These are phyloP conservation scores for Polyommatus icarus DNA, from an alignment of 2,888 invertebrate genomes.

Conservation along the genomic window DNA sequence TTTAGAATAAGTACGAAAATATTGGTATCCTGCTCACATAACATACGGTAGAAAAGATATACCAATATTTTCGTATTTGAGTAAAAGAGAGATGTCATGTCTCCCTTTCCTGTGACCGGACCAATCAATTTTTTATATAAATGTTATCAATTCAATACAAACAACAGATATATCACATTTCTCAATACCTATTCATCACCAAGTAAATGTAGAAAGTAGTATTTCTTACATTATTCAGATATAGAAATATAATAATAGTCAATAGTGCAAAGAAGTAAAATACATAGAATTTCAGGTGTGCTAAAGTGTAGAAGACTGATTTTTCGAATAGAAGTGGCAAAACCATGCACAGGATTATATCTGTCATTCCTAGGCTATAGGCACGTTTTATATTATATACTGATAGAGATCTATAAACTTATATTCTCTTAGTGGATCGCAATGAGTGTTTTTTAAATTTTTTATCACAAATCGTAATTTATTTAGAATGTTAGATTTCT, in stretches of 20 bases:
- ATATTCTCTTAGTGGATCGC: slow-evolving; percentile 9
- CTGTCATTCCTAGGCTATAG: slow-evolving; percentile 42
- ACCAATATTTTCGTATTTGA: neutral
- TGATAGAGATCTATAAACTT: slow-evolving; percentile 37
- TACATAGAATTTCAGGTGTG: slow-evolving; percentile 47
- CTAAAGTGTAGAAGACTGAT: slow-evolving; percentile 76
- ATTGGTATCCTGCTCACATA: neutral
- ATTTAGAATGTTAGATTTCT: slow-evolving; percentile 54
- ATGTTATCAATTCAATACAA: neutral
- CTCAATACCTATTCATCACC: neutral
- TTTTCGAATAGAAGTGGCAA: slow-evolving; percentile 55
- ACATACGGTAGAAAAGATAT: too few relatives aligned
- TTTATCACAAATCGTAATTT: slow-evolving; percentile 44
- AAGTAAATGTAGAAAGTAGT: neutral
- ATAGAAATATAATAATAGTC: neutral
- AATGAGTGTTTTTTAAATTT: slow-evolving; percentile 34
- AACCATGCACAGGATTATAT: slow-evolving; percentile 50
- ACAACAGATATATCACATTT: neutral
- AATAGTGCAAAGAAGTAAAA: neutral
- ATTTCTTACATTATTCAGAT: neutral
- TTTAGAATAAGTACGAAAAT: neutral
- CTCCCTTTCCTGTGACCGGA: neutral
- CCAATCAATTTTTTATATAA: neutral
- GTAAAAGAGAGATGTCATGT: neutral
- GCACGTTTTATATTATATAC: slow-evolving; percentile 48